These are phyloP conservation scores for Apodemia duryi DNA, from an alignment of 2,888 invertebrate species.

Conservation along the genomic window DNA sequence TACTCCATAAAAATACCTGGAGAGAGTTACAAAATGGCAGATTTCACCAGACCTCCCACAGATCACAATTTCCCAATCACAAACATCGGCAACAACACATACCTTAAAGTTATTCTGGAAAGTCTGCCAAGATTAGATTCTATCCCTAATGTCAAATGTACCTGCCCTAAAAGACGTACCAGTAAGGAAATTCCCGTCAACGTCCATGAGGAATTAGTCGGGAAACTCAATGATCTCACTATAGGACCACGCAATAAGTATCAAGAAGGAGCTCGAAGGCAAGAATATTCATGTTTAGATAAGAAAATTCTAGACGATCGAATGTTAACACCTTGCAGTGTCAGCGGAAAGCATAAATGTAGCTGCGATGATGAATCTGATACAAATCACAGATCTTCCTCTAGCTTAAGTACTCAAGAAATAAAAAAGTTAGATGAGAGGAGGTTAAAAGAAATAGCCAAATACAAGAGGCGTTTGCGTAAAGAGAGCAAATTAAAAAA, in stretches of 20 bases:
- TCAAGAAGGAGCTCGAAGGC: conserved; percentile 32
- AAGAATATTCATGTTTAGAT: conserved; percentile 38
- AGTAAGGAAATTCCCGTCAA: conserved; percentile 52
- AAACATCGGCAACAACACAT: conserved; percentile 81
- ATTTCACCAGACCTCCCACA: conserved; percentile 78
- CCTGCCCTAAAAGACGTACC: conserved; percentile 55
- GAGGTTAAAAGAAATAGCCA: conserved; percentile 68
- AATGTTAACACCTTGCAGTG: conserved; percentile 84
- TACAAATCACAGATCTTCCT: conserved; percentile 45
- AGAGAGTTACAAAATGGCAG: conserved; percentile 75
- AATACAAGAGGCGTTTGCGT: conserved; percentile 63
- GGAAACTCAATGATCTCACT: conserved; percentile 68
- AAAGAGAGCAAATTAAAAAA: conserved; percentile 68
- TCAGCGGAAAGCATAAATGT: conserved; percentile 88
- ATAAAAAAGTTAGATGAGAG: conserved; percentile 61
- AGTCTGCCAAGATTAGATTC: conserved; percentile 87
- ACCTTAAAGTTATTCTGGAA: conserved; percentile 81
- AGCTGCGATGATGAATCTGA: conserved; percentile 86
- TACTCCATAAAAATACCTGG: conserved; percentile 85
- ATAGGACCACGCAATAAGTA: conserved; percentile 50
- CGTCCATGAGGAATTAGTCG: conserved; percentile 57
- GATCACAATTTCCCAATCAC: conserved; percentile 87
- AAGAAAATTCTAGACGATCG: conserved; percentile 81
- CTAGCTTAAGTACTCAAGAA: conserved; percentile 39
- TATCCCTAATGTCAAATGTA: conserved; percentile 81